These are phyloP conservation scores for Dendrocincla tyrannina DNA, from an alignment of 2,797 vertebrate genomes.

Conservation along the genomic window DNA sequence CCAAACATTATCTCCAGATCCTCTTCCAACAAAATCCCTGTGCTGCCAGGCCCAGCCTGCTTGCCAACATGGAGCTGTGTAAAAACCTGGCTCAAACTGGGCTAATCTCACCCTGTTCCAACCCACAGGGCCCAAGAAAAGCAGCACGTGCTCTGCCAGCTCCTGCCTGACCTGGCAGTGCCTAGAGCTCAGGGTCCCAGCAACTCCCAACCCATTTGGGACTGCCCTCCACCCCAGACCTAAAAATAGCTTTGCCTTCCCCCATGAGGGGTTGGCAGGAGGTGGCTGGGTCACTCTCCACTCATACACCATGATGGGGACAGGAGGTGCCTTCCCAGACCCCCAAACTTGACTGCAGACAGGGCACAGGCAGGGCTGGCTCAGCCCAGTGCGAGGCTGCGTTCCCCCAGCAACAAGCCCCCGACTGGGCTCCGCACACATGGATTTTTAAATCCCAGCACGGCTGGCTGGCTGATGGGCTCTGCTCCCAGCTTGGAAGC, in stretches of 20 bases:
- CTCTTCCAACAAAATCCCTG: not conserved
- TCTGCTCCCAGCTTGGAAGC: slow-evolving; percentile 47
- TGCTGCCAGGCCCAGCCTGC: not conserved
- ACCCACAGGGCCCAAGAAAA: not conserved
- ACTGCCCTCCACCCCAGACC: not conserved
- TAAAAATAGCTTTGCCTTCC: not conserved
- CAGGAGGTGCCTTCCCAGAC: not conserved
- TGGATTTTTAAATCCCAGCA: slow-evolving; percentile 53
- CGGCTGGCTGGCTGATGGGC: slow-evolving; percentile 61
- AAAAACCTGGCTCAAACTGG: not conserved
- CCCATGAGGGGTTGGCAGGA: not conserved
- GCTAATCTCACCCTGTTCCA: not conserved
- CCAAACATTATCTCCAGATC: not conserved
- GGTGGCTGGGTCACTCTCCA: not conserved
- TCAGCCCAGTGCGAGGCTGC: not conserved
- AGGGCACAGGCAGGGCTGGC: not conserved
- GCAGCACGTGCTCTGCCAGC: accelerated
- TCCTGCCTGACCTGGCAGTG: not conserved
- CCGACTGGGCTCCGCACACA: not conserved
- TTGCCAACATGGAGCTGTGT: not conserved
- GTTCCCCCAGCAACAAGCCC: slow-evolving; percentile 56
- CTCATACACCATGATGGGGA: accelerated
- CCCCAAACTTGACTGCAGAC: not conserved
- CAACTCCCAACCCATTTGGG: not conserved
- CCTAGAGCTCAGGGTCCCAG: accelerated